Conservation (phyloP, 2,888 invertebrate genomes). For the Calameuta pallipes region DNA sequence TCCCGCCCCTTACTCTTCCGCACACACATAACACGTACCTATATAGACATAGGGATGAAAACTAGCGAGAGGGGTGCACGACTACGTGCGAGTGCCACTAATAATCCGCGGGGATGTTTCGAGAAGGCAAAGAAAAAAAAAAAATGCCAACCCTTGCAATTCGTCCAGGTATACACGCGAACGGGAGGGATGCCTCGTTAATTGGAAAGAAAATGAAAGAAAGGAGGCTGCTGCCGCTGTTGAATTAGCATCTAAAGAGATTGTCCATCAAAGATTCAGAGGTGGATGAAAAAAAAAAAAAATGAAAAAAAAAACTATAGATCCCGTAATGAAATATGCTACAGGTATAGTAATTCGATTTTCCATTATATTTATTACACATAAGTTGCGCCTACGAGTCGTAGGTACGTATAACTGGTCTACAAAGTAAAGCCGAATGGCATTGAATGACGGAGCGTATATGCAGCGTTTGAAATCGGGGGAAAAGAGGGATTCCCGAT, state of each 20-base stretch:
- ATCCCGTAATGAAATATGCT: not conserved
- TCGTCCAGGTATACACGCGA: not conserved
- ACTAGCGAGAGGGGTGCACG: constrained; percentile 26
- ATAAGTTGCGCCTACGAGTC: not conserved
- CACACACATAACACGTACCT: constrained; percentile 9
- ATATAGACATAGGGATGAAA: constrained; percentile 13
- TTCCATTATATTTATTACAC: not conserved
- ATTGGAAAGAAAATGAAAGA: constrained; percentile 39
- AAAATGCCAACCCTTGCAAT: constrained; percentile 45
- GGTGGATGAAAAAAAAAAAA: not conserved
- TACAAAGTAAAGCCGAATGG: not conserved
- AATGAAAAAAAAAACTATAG: not conserved
- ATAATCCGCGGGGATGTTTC: constrained; percentile 47
- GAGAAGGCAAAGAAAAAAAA: constrained; percentile 38
- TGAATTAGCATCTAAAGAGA: not conserved
- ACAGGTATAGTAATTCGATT: not conserved
- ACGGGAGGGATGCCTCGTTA: constrained; percentile 41
- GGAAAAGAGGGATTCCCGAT: not conserved
- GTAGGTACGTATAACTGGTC: not conserved
- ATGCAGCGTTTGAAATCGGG: not conserved
- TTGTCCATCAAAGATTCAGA: not conserved
- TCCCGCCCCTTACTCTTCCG: not conserved
- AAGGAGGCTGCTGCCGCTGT: not conserved
- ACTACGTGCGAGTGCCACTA: constrained; percentile 50
- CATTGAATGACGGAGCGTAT: too few species aligned